Base-by-base conservation (phyloP, 2,113 vertebrate species). In the Periophthalmodon schlosseri region DNA sequence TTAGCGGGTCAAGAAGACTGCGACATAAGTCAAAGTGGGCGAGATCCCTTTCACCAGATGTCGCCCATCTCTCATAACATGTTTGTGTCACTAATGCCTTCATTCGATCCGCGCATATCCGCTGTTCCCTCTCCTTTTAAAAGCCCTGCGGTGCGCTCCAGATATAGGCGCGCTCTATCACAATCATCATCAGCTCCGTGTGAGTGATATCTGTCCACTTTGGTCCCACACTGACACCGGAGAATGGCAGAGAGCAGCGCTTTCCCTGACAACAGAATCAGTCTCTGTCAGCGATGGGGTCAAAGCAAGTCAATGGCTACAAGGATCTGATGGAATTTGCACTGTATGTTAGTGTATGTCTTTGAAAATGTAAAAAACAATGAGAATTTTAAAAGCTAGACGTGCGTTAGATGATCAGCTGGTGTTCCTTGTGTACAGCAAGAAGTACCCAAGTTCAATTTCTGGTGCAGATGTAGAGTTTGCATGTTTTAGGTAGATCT, bases 31-130 rank as follows among this genome's bases (percentile, higher is more conserved):
- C 70, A 70, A 76, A 85, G 78, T 75, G 79, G 87, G 88, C 88
- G 77, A 87, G 88, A 90, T 87, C 85, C 74, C 77, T 78, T 16
- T 74, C 81, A 86, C 80, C 92, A 94, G 92, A 93, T 93, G 91
- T 92, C 90, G 70, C 83, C 81, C 79, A 89, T 91, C 80, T 91
- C 87, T 90, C 91, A 92, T 84, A 89, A 88, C 90, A 92, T 92
- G 88, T 92, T 91, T 92, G 86, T 89, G 85, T 88, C 87, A 82
- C 76, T 87, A 90, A 92, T 90, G 87, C 86, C 73, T 86, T 87
- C 85, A 88, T 89, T 78, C 81, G 83, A 89, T 86, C 87, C 80
- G 64, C 78, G 75, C 63, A 73, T 73, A 84, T 91, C 84, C 81
- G 80, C 70, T 80, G 79, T 79, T 86, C 76, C 16, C 28, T 76